Base-by-base conservation (phyloP, 2,888 invertebrate genomes). In the Zaprionus lineosus region DNA sequence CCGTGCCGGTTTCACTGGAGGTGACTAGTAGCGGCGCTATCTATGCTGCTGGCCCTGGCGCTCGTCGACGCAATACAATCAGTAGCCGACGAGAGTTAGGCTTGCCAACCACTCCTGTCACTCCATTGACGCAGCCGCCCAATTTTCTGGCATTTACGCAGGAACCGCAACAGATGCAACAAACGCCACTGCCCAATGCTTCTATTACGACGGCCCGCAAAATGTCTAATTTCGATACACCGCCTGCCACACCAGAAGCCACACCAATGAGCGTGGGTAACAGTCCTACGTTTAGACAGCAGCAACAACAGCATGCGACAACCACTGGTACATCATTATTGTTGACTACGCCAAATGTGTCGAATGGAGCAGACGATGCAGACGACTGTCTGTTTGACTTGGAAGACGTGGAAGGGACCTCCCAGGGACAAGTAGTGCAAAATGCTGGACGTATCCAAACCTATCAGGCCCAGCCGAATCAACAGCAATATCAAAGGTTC, bases 301-400 rank as follows among this genome's bases (percentile, higher is more conserved):
- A 88, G 40, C 67, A 68, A 14, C 71, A 64, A 14, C 69, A 68
- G 40, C 66, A 57, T 11, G 47, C 51, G 14, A 46, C 52, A 9
- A 15, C 51, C 8, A 36, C 33, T 18, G 34, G 14, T 2, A 52
- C n/a, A n/a, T 26, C 19, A 1, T 2, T 55, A 47, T 11, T 48
- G 55, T 31, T 43, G 34, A 63, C 60, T 60, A 74, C 36, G 26
- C 28, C 73, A 14, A 28, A 50, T 9, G 28, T 43, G 9, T 36
- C 51, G 1, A 29, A 31, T 8, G 34, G n/a, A 5, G 37, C 62
- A 0, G 88, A 88, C 12, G 70, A 73, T 6, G 94, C 94, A 76
- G 92, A 93, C 7, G 95, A 95, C 89, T 94, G 94, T 56, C 91
- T 96, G 62, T 96, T 96, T 86, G 93, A 94, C 76, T 91, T 96